Base-by-base conservation (phyloP, 2,797 vertebrate species). In the Takifugu ocellatus region DNA sequence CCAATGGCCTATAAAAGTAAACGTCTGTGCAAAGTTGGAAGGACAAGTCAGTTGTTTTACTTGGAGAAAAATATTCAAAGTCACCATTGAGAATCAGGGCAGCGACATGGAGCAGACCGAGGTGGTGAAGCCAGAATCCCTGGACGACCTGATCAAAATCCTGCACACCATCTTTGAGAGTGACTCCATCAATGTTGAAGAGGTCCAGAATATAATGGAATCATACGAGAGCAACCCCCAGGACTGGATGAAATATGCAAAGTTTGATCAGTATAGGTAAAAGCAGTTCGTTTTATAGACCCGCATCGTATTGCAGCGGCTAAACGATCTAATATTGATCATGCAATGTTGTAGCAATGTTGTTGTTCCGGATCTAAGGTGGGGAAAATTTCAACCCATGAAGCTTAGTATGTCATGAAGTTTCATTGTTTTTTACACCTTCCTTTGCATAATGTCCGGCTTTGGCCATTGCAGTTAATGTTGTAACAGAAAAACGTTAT, bases 231-330 rank as follows among this genome's bases (percentile, higher is more conserved):
- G 94, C 83, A 92, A 94, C 0, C 92, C 93, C 0, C 83, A 92
- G 10, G 96, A 99, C 29, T 99, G 96, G 96, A 83, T 63, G 66
- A 73, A 84, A 25, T 98, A 85, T 62, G 94, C 95, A 3, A 93
- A 92, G 70, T 96, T 93, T 80, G 96, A 99, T 78, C 88, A 94
- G 57, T 95, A 90, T 93, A 96, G 96, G 96, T 98, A 92, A 87
- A 26, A 21, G 14, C 17, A 2, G 16, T 10, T 25, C 15, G 21
- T 46, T 56, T 51, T 5, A 17, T 39, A 47, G 44, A 25, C 7
- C 47, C 39, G 49, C 1, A 39, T 54, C 6, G 33, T n/a, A 55
- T 27, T 12, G 17, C n/a, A 15, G 17, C 6, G 12, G 12, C 2
- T 31, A 4, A 36, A 15, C 16, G 8, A 9, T 45, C 11, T 31